These are phyloP conservation scores for Leucopsar rothschildi DNA, from an alignment of 2,113 vertebrate genomes.

Conservation along the genomic window DNA sequence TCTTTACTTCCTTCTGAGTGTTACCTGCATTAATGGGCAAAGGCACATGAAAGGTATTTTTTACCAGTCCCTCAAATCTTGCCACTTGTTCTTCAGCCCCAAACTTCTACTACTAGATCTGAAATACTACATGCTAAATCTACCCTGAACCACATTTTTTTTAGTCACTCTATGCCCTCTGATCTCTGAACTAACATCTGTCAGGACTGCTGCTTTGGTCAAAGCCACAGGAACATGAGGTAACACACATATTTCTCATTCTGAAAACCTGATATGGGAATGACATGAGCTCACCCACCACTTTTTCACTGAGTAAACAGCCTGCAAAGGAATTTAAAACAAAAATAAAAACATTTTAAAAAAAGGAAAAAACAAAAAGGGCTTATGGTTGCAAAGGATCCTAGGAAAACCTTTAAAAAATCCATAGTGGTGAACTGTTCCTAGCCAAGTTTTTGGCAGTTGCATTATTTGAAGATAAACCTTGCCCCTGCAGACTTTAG, in stretches of 20 bases:
- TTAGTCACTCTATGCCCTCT: not conserved
- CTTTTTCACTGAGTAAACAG: constrained; percentile 19
- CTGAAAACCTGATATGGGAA: constrained; percentile 6
- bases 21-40: not conserved
- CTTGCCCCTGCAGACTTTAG: not conserved
- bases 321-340: not conserved
- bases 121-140: not conserved
- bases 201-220: not conserved
- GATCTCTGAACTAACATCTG: constrained; percentile 13
- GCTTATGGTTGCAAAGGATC: not conserved
- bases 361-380: not conserved
- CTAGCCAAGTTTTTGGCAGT: not conserved
- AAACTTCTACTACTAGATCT: not conserved
- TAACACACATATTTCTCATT: constrained; percentile 21
- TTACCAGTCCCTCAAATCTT: not conserved
- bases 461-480: not conserved
- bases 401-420: not conserved
- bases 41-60: not conserved
- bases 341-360: not conserved
- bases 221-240: constrained; percentile 22
- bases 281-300: constrained; percentile 21
- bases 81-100: not conserved
- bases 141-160: not conserved
- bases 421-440: not conserved
- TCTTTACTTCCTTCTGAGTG: not conserved